These are phyloP conservation scores for Lissocephala sabroskyi DNA, from an alignment of 2,888 invertebrate genomes.

Conservation along the genomic window DNA sequence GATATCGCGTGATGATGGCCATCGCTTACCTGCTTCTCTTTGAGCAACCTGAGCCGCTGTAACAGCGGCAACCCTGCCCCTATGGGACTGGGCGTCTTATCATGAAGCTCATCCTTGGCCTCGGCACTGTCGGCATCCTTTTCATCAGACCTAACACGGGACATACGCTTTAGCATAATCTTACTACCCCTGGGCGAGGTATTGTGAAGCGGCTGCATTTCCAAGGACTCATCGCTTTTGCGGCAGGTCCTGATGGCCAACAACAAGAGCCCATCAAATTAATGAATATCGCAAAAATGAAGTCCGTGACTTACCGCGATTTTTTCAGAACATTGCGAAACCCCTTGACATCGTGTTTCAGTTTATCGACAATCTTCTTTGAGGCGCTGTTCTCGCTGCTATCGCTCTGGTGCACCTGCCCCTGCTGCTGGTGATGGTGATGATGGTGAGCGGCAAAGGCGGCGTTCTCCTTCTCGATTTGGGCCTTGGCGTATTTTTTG, in stretches of 20 bases:
- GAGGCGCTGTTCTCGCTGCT: constrained; percentile 76
- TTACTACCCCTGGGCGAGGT: constrained; percentile 73
- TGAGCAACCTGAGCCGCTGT: constrained; percentile 83
- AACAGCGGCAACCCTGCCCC: constrained; percentile 89
- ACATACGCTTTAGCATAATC: constrained; percentile 81
- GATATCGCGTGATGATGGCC: neutral
- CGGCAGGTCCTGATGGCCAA: constrained; percentile 46
- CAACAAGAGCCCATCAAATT: too few species aligned
- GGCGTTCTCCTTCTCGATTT: constrained; percentile 65
- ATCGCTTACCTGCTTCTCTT: constrained; percentile 84
- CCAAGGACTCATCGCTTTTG: constrained; percentile 78
- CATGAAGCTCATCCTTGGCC: constrained; percentile 68
- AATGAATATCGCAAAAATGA: too few species aligned
- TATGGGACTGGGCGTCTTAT: constrained; percentile 80
- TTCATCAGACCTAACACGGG: constrained; percentile 82
- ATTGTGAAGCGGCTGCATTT: constrained; percentile 77
- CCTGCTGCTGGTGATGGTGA: constrained; percentile 46
- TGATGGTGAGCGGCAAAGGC: constrained; percentile 47
- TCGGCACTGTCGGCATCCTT: constrained; percentile 75
- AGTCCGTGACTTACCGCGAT: constrained; percentile 72
- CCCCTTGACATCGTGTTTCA: constrained; percentile 87
- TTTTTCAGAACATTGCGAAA: constrained; percentile 77
- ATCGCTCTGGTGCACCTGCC: constrained; percentile 64
- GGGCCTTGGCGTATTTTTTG: constrained; percentile 71
- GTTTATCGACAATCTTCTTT: constrained; percentile 86